Conservation (phyloP, 1,140 invertebrate genomes). For the Lethrus apterus region DNA sequence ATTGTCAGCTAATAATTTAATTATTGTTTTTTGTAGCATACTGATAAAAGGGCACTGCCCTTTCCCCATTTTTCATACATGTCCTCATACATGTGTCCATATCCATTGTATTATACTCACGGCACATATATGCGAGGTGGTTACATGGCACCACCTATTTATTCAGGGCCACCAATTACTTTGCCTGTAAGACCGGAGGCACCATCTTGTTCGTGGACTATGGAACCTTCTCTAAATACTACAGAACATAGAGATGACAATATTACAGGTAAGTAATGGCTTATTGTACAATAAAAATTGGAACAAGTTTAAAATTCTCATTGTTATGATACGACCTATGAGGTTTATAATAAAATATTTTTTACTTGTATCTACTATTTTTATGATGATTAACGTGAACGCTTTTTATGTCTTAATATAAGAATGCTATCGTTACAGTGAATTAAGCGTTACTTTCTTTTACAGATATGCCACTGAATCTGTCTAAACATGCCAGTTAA, state of each 20-base stretch:
- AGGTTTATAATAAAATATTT: no score
- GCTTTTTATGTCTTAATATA: no score
- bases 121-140: constrained; percentile 27
- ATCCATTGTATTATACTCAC: constrained; percentile 30
- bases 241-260: constrained; percentile 31
- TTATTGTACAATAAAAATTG: not conserved
- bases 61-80: constrained; percentile 26
- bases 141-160: constrained; percentile 31
- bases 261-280: constrained; percentile 28
- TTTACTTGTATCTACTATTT: no score
- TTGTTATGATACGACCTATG: no score
- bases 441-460: no score
- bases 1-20: not conserved
- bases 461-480: constrained; percentile 9
- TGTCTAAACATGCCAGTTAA: constrained; percentile 11
- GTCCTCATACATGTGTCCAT: constrained; percentile 32
- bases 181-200: constrained; percentile 31
- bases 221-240: constrained; percentile 25
- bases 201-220: constrained; percentile 30
- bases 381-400: no score
- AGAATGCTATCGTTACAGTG: no score
- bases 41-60: constrained; percentile 30
- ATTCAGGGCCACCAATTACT: constrained; percentile 23
- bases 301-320: not conserved
- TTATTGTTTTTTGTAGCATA: constrained; percentile 28